These are phyloP conservation scores for Rosalia funebris DNA, from an alignment of 2,888 invertebrate species.

Conservation along the genomic window DNA sequence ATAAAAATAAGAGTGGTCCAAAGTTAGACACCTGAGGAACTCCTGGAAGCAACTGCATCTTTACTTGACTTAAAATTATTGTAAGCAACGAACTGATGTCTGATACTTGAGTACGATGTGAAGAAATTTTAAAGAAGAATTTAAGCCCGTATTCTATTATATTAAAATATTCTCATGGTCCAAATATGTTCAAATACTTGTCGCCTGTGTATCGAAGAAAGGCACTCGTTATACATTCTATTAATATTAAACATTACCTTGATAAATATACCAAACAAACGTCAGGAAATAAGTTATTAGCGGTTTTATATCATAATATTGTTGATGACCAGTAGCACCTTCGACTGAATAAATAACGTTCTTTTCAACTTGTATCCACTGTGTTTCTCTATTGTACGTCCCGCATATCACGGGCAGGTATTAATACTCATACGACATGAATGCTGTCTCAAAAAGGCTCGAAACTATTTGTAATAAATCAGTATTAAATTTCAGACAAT, in stretches of 20 bases:
- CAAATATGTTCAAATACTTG: too few relatives aligned
- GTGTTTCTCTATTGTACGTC: slow-evolving; percentile 14
- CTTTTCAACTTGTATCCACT: slow-evolving; percentile 15
- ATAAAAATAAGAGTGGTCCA: neutral
- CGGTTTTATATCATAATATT: slow-evolving; percentile 27
- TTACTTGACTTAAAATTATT: too few relatives aligned
- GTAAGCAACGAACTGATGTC: too few relatives aligned
- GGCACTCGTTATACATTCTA: too few relatives aligned
- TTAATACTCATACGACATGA: slow-evolving; percentile 11
- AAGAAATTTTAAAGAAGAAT: too few relatives aligned
- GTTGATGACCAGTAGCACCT: slow-evolving; percentile 21
- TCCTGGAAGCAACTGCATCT: neutral
- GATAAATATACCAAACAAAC: neutral
- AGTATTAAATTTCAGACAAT: slow-evolving; percentile 58
- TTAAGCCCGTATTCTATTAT: too few relatives aligned
- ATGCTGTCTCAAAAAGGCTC: slow-evolving; percentile 14
- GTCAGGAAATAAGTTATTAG: slow-evolving; percentile 28
- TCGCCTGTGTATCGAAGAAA: too few relatives aligned
- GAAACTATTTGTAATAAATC: slow-evolving; percentile 51
- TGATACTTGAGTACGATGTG: too few relatives aligned
- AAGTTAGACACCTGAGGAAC: neutral
- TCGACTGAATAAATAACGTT: slow-evolving; percentile 16
- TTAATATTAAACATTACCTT: neutral
- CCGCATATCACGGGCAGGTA: neutral
- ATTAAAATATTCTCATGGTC: too few relatives aligned